Evolutionary conservation across 2,797 vertebrate genomes (phyloP), one percentile per base, ranked within the genome.

Genomic region (Myotis findleyi): DNA sequence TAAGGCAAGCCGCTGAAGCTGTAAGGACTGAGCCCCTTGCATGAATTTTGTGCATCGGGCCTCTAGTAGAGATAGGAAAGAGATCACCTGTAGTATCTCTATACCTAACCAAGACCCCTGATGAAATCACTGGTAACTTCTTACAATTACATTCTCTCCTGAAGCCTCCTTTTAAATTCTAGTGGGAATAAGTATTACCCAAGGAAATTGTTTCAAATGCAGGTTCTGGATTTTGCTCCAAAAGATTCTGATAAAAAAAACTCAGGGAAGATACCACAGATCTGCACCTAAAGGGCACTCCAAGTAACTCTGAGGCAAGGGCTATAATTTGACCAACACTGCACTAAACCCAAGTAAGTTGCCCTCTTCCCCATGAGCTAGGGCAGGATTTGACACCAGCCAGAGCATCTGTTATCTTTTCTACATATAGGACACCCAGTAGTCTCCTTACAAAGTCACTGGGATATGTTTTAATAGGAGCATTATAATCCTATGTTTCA

Each of bases 11-110:
- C 41, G 2, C 41, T 44, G 41, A 9, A 1, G 41, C 41, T 44
- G 41, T 9, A 44, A 44, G 41, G 41, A 10, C 41, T 44, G 41
- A 44, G 41, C 41, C 41, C 41, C 41, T 44, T 44, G 41, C 41
- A 44, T 11, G 41, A 44, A 44, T 44, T 44, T 44, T 44, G 41
- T 44, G 41, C 9, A 44, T 44, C 0, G 9, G 9, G 41, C 9
- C 41, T 44, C 41, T 44, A 44, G 41, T 3, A 66, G 49, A 76
- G 16, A 27, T 30, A 51, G 14, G 82, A 66, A 72, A 75, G 6
- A 81, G 7, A 0, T 1, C 12, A 69, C 8, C 6, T 2, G 5
- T 44, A n/a, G 4, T 49, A 23, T 51, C n/a, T 16, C 11, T 2
- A 41, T 2, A 72, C 20, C 21, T 41, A 55, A 80, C 16, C 51